These are phyloP conservation scores for Danio rerio DNA, from an alignment of 2,113 vertebrate genomes.

Conservation along the genomic window DNA sequence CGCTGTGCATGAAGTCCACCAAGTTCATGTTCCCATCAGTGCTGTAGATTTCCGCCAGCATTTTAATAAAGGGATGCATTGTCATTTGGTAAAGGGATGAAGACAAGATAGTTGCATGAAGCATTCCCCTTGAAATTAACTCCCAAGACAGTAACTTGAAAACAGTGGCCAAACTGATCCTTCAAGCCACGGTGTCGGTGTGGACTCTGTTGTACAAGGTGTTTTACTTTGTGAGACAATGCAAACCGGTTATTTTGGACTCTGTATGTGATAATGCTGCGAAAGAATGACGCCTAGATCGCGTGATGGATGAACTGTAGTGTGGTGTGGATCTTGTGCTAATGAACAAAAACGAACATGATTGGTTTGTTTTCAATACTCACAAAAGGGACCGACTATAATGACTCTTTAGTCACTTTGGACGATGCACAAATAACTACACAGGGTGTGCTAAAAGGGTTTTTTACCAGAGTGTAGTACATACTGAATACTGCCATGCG, in stretches of 20 bases:
- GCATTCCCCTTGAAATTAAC: conserved; percentile 66
- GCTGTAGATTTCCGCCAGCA: conserved; percentile 67
- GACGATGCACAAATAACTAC: conserved; percentile 26
- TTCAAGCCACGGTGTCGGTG: conserved; percentile 50
- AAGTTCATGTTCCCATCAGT: conserved; percentile 64
- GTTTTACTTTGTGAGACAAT: conserved; percentile 35
- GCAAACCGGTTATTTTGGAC: conserved; percentile 32
- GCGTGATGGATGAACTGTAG: neutral
- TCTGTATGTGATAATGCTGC: conserved; percentile 2
- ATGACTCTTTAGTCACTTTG: neutral
- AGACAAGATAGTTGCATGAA: conserved; percentile 61
- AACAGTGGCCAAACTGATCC: conserved; percentile 63
- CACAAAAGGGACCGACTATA: conserved; percentile 20
- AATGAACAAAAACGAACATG: neutral
- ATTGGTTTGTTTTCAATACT: conserved; percentile 43
- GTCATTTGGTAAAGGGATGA: conserved; percentile 72
- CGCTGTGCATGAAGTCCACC: conserved; percentile 52
- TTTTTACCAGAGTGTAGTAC: conserved; percentile 24
- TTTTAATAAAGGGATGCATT: conserved; percentile 78
- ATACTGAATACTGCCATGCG: conserved; percentile 35
- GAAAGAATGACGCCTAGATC: neutral
- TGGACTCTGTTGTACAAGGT: conserved; percentile 30
- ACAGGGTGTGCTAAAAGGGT: neutral
- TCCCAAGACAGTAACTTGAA: conserved; percentile 59
- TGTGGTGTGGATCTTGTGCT: conserved; percentile 33